Conservation (phyloP, 2,113 vertebrate species). For the Peromyscus leucopus region DNA sequence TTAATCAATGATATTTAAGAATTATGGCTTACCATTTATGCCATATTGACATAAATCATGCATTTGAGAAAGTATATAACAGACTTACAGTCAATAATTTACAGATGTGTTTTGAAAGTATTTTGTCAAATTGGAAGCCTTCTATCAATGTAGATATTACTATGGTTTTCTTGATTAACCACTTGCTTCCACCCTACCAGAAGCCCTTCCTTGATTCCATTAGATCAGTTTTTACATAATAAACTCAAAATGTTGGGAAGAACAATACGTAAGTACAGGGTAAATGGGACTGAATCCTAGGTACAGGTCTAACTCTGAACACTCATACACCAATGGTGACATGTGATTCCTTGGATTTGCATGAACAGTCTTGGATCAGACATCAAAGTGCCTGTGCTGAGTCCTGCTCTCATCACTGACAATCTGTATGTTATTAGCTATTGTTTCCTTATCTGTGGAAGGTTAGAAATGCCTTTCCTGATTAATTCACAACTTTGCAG, state of each 20-base stretch:
- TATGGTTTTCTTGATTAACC: slow-evolving; percentile 4
- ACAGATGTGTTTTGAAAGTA: slow-evolving; percentile 36
- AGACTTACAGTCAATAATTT: slow-evolving; percentile 52
- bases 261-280: neutral
- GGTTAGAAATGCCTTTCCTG: neutral
- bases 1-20: slow-evolving; percentile 38
- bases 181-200: neutral
- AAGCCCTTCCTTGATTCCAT: neutral
- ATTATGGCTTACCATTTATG: neutral
- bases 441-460: neutral
- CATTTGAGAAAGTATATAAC: slow-evolving; percentile 7
- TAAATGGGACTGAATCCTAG: neutral
- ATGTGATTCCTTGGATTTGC: neutral
- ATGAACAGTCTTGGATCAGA: neutral
- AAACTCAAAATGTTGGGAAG: neutral
- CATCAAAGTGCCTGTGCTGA: neutral
- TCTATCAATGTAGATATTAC: neutral
- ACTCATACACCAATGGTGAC: neutral
- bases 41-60: slow-evolving; percentile 45
- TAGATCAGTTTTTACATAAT: neutral
- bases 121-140: neutral
- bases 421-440: neutral
- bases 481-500: neutral
- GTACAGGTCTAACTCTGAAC: neutral
- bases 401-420: neutral